A percentile compares a stretch with the other conserved stretches of the same genome.
Evolutionary conservation across 2,797 vertebrate species (phyloP).

Genomic region (Odontamblyopus rebecca): DNA sequence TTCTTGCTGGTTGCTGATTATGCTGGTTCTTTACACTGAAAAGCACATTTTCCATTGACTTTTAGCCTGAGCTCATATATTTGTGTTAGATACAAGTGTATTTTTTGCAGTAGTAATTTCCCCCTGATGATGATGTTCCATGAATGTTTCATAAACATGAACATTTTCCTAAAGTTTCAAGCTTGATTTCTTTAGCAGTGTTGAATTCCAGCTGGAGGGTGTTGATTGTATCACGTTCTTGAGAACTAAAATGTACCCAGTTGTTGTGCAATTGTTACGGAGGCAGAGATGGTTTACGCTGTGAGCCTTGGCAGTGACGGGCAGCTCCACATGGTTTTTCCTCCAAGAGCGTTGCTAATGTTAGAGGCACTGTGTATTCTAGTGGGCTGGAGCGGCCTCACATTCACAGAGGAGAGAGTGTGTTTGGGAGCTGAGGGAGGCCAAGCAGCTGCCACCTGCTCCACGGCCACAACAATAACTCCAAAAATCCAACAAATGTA

Average conservation of each 20-base stretch:
- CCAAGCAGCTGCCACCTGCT: constrained; percentile 67
- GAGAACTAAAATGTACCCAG: constrained; percentile 19
- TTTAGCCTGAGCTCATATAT: no score
- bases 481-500: constrained; percentile 16
- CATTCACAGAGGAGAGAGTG: constrained; percentile 55
- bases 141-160: background rate
- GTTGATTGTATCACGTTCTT: constrained; percentile 8
- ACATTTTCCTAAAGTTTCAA: background rate
- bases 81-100: no score
- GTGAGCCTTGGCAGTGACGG: constrained; percentile 41
- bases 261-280: constrained; percentile 36
- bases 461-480: constrained; percentile 34
- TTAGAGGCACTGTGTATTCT: constrained; percentile 44
- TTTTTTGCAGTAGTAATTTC: no score
- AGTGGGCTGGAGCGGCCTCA: constrained; percentile 52
- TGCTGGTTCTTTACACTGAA: background rate
- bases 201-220: constrained; percentile 4
- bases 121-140: no score
- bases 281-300: constrained; percentile 34
- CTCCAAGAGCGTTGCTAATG: constrained; percentile 63
- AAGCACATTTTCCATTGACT: background rate
- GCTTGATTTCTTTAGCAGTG: constrained; percentile 9
- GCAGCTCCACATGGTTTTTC: constrained; percentile 68
- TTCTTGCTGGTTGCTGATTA: background rate
- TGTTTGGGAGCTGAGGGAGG: constrained; percentile 33